A percentile compares a stretch with the other conserved stretches of the same genome.
Evolutionary conservation across 2,888 invertebrate genomes (phyloP).

Genomic region (Rhorus exstirpatorius): DNA sequence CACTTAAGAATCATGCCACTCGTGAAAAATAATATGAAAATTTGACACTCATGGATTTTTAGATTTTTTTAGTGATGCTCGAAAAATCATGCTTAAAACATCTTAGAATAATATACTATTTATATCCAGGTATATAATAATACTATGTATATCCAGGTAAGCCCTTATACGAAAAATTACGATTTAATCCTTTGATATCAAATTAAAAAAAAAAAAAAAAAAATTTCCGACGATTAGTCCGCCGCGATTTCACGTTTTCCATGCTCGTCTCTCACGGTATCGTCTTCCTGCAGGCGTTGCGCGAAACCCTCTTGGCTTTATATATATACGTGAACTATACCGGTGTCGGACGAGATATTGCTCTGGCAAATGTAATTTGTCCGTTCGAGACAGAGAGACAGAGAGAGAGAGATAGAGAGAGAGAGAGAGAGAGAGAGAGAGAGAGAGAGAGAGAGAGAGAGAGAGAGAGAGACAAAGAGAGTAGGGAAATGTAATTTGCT

Average conservation of each 20-base stretch:
- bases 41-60: not conserved
- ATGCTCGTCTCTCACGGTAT: constrained; percentile 16
- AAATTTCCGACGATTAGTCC: constrained; percentile 23
- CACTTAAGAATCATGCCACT: not conserved
- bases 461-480: constrained; percentile 7
- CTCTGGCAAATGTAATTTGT: constrained; percentile 56
- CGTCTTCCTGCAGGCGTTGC: constrained; percentile 19
- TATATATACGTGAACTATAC: not conserved
- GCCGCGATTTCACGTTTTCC: constrained; percentile 16
- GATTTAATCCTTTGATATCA: not conserved
- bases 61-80: no score
- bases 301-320: not conserved
- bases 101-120: not conserved
- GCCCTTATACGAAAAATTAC: no score
- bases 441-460: no score
- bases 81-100: no score
- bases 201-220: not conserved
- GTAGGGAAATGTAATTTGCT: constrained; percentile 54
- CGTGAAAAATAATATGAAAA: not conserved
- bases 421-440: constrained; percentile 9
- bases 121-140: not conserved
- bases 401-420: constrained; percentile 8
- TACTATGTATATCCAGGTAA: not conserved
- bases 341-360: constrained; percentile 31
- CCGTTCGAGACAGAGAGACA: constrained; percentile 29